A percentile compares a stretch with the other conserved stretches of the same genome.
Conservation (phyloP, 2,888 invertebrate species). For the Amblyjoppa fuscipennis region DNA sequence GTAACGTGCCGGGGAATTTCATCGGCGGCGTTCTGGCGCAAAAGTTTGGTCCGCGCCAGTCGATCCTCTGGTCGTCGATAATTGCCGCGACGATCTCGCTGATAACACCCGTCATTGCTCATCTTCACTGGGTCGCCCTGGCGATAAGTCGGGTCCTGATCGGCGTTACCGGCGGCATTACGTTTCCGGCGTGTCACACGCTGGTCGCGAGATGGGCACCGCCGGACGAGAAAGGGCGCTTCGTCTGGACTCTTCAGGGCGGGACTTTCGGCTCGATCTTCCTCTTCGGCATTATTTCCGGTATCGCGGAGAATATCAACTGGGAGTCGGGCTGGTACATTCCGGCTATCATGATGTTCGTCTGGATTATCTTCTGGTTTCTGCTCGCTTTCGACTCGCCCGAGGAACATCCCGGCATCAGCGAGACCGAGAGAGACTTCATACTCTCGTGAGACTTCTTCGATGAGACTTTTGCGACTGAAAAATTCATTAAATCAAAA, state of each 20-base stretch:
- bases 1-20: conserved; percentile 81
- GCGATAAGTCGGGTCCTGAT: conserved; percentile 75
- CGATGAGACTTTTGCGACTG: not conserved
- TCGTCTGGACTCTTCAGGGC: conserved; percentile 90
- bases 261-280: conserved; percentile 91
- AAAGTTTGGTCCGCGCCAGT: conserved; percentile 76
- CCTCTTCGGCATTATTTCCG: conserved; percentile 90
- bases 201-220: conserved; percentile 91
- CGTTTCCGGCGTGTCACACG: conserved; percentile 89
- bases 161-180: conserved; percentile 86
- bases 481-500: not conserved
- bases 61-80: conserved; percentile 79
- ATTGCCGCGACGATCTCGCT: conserved; percentile 74
- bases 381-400: conserved; percentile 89
- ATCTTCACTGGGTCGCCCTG: conserved; percentile 77
- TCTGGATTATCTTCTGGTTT: conserved; percentile 88
- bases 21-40: conserved; percentile 78
- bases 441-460: conserved; percentile 83
- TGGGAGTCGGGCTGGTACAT: conserved; percentile 91
- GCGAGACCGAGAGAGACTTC: conserved; percentile 88
- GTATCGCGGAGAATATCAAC: conserved; percentile 88
- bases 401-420: conserved; percentile 88
- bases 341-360: conserved; percentile 86
- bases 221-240: conserved; percentile 91
- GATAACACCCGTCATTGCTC: conserved; percentile 76